A percentile compares a stretch with the other conserved stretches of the same genome.
Conservation (phyloP, 2,888 invertebrate genomes). For the Criorhina ranunculi region DNA sequence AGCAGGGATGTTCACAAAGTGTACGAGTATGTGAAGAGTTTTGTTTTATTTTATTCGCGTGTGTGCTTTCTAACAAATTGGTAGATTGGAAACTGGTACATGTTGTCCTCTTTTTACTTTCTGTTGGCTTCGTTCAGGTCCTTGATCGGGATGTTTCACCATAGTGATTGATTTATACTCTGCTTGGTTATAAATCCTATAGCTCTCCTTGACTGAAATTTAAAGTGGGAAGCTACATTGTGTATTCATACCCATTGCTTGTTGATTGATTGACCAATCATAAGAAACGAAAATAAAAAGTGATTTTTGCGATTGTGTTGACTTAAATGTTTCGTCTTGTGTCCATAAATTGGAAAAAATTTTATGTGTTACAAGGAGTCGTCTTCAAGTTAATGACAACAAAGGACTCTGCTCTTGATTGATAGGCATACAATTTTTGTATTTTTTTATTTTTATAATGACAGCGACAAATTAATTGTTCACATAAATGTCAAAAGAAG, state of each 20-base stretch:
- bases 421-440: constrained; percentile 13
- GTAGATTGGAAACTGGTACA: background rate
- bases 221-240: background rate
- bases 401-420: constrained; percentile 13
- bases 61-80: constrained; percentile 16
- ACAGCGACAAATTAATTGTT: constrained; percentile 25
- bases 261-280: constrained; percentile 55
- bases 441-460: background rate
- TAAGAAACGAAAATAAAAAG: constrained; percentile 13
- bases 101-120: no score
- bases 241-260: background rate
- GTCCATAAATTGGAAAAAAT: background rate
- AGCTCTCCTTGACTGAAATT: constrained; percentile 12
- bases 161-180: constrained; percentile 52
- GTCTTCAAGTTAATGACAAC: background rate
- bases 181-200: constrained; percentile 26
- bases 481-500: constrained; percentile 12
- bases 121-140: constrained; percentile 4
- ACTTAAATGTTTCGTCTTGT: background rate
- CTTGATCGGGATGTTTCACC: background rate
- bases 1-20: background rate
- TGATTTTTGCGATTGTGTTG: background rate
- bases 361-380: background rate
- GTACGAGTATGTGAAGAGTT: background rate
- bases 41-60: constrained; percentile 4